Percentiles rank a stretch among this genome's conserved stretches.
Conservation (phyloP, 1,140 invertebrate genomes). For the Ylistrum balloti region DNA sequence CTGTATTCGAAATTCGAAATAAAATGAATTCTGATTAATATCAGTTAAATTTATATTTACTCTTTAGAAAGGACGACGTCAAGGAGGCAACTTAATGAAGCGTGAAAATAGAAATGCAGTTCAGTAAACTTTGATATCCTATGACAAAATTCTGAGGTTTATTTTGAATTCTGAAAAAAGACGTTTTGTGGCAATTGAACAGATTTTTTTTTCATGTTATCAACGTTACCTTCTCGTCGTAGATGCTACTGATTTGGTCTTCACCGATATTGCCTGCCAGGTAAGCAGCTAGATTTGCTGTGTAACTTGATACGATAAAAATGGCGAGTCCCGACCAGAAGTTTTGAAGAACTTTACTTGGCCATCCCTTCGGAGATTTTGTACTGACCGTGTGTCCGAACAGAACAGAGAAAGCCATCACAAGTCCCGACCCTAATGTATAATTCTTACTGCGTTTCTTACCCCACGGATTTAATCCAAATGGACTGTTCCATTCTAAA, state of each 20-base stretch:
- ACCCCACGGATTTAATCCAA: conserved; percentile 97
- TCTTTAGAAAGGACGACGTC: too few relatives aligned
- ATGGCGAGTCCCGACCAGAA: conserved; percentile 97
- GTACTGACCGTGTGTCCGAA: conserved; percentile 74
- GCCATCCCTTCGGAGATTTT: conserved; percentile 95
- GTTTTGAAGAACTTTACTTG: conserved; percentile 91
- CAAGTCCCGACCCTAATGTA: conserved; percentile 89
- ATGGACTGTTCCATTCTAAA: conserved; percentile 96
- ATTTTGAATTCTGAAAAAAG: too few relatives aligned
- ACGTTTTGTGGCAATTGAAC: too few relatives aligned
- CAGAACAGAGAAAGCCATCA: conserved; percentile 89
- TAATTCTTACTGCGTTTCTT: conserved; percentile 95
- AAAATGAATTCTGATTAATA: too few relatives aligned
- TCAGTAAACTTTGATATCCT: too few relatives aligned
- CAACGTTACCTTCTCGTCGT: conserved; percentile 73
- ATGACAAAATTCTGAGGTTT: too few relatives aligned
- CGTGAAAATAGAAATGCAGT: too few relatives aligned
- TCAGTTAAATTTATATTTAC: too few relatives aligned
- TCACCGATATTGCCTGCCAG: conserved; percentile 88
- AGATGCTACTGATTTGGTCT: conserved; percentile 70
- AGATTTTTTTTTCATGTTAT: too few relatives aligned
- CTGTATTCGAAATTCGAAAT: too few relatives aligned
- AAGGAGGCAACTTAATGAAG: too few relatives aligned
- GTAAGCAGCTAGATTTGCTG: conserved; percentile 95
- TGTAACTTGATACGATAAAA: conserved; percentile 96